Base-by-base conservation (phyloP, 2,113 vertebrate species). In the Engraulis encrasicolus region DNA sequence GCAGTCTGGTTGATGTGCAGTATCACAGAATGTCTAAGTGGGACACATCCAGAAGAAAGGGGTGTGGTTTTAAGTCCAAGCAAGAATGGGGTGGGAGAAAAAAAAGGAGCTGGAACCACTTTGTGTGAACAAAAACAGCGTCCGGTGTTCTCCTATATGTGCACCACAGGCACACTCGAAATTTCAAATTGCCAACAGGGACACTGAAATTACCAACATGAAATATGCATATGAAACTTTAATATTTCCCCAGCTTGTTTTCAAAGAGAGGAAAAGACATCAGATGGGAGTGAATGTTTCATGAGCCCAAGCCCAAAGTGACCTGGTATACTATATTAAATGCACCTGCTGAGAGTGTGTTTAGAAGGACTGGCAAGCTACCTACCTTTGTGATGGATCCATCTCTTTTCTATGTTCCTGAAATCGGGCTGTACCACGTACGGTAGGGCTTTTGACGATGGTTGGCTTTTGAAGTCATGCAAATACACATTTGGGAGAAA, bases 221-320 rank as follows among this genome's bases (percentile, higher is more conserved):
- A 87, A 86, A 87, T 86, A 89, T 89, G 79, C 50, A 89, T 81
- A 81, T 85, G 38, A 80, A 83, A 87, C 49, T 31, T 80, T 81
- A 50, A 89, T 84, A 77, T 86, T 84, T 85, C 82, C 61, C 38
- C 54, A 81, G 74, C 79, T 82, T 84, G 49, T 85, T 81, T 83
- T 87, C 74, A 84, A 86, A 81, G 80, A 45, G 50, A 37, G 36
- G 23, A 87, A 81, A 79, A 87, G 81, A 84, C 61, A 45, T 85
- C 88, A 86, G 85, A 85, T 86, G 81, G 84, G 81, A 84, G 52
- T 85, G 79, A 83, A 81, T 85, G 83, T 83, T 86, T 82, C 66
- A 84, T 79, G 79, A 80, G 78, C 58, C 52, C 12, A 85, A 78
- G n/a, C 84, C 83, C 84, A 40, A 61, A 84, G 83, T 86, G 88